These are phyloP conservation scores for Callyntrura sp. DNA, from an alignment of 2,888 invertebrate species.

Conservation along the genomic window DNA sequence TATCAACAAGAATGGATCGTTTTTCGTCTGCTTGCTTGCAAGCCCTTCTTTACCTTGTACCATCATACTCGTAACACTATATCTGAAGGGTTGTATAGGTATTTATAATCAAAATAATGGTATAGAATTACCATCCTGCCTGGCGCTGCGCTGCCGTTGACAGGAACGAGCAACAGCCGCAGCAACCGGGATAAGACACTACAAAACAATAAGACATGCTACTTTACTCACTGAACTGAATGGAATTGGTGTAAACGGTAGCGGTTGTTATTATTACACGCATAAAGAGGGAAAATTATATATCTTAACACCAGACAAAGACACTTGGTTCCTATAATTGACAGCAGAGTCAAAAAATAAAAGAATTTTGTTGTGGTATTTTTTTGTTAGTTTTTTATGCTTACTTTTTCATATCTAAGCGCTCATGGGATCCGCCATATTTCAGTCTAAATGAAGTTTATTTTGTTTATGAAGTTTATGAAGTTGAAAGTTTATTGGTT, in stretches of 20 bases:
- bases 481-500: too few relatives aligned
- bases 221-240: neutral
- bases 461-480: too few relatives aligned
- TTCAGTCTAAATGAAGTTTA: too few relatives aligned
- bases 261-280: conserved; percentile 35
- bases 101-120: too few relatives aligned
- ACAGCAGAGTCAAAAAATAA: too few relatives aligned
- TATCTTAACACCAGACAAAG: conserved; percentile 27
- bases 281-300: conserved; percentile 46
- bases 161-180: conserved; percentile 27
- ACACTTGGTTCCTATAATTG: conserved; percentile 7
- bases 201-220: neutral
- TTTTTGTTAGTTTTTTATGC: too few relatives aligned
- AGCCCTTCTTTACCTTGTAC: neutral
- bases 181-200: conserved; percentile 39
- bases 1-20: neutral
- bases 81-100: conserved; percentile 28
- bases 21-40: neutral
- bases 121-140: conserved; percentile 60
- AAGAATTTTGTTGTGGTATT: too few relatives aligned
- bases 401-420: too few relatives aligned
- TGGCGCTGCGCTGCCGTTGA: conserved; percentile 60
- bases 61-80: conserved; percentile 29
- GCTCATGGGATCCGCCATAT: too few relatives aligned
- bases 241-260: conserved; percentile 46